Evolutionary conservation across 2,888 invertebrate genomes (phyloP).

Genomic region (Linnaemya tessellans): DNA sequence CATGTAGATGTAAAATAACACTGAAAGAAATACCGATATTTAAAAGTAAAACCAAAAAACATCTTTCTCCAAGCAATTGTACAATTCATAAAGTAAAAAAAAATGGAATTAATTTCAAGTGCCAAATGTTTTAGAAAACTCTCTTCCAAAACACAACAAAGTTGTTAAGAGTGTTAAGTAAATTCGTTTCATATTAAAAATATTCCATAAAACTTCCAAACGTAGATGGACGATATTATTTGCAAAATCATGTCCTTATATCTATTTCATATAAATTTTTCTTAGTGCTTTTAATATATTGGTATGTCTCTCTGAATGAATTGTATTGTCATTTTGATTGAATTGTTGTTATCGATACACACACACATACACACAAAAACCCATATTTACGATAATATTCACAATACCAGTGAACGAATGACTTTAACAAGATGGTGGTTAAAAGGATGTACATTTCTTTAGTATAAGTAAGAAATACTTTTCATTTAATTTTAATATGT

Average conservation of each 20-base stretch:
- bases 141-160: no score
- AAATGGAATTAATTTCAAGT: no score
- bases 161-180: no score
- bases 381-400: background rate
- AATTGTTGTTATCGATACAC: conserved; percentile 71
- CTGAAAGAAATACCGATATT: conserved; percentile 9
- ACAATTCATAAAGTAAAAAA: no score
- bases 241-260: no score
- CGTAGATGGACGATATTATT: no score
- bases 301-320: conserved; percentile 49
- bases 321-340: conserved; percentile 73
- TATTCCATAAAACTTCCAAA: no score
- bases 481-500: conserved; percentile 24
- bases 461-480: background rate
- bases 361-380: conserved; percentile 26
- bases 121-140: no score
- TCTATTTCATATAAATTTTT: conserved; percentile 7
- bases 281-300: conserved; percentile 33
- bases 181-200: no score
- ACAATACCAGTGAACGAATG: conserved; percentile 16
- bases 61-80: no score
- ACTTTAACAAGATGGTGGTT: conserved; percentile 64
- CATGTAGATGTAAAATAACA: conserved; percentile 16
- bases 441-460: conserved; percentile 42
- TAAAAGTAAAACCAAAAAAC: background rate